phyloP scores from a whole-genome alignment of 2,113 vertebrate species.

The Oryzias celebensis region DNA sequence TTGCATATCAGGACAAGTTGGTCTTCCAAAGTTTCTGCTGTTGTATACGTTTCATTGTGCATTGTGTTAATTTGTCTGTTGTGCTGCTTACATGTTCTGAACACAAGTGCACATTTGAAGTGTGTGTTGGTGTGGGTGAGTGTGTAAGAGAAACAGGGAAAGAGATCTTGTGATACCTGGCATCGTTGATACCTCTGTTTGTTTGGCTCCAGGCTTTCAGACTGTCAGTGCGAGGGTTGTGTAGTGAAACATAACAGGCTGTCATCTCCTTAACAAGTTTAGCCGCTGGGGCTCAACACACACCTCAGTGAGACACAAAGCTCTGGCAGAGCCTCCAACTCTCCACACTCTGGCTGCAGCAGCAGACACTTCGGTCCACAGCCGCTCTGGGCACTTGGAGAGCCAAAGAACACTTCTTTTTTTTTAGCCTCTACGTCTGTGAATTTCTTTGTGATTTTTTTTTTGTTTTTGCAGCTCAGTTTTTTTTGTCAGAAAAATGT shows the following conservation, averaged over 20 bases:
- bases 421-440: background rate
- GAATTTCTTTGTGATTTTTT: constrained; percentile 4
- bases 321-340: constrained; percentile 48
- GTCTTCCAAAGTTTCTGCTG: constrained; percentile 15
- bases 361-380: constrained; percentile 55
- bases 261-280: constrained; percentile 76
- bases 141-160: constrained; percentile 3
- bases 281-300: constrained; percentile 61
- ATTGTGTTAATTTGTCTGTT: constrained; percentile 9
- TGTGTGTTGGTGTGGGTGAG: constrained; percentile 1
- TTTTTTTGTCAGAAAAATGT: constrained; percentile 13
- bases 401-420: constrained; percentile 18
- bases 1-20: constrained; percentile 32
- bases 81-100: constrained; percentile 3
- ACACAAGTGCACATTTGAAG: constrained; percentile 6
- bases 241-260: constrained; percentile 74
- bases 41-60: constrained; percentile 15
- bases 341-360: constrained; percentile 37
- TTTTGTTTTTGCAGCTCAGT: constrained; percentile 10
- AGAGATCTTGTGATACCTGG: constrained; percentile 64
- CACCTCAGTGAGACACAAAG: constrained; percentile 58
- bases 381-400: constrained; percentile 34
- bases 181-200: constrained; percentile 67
- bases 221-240: constrained; percentile 67
- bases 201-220: constrained; percentile 72